Evolutionary conservation across 2,113 vertebrate species (phyloP).

Genomic region (Cygnus atratus): DNA sequence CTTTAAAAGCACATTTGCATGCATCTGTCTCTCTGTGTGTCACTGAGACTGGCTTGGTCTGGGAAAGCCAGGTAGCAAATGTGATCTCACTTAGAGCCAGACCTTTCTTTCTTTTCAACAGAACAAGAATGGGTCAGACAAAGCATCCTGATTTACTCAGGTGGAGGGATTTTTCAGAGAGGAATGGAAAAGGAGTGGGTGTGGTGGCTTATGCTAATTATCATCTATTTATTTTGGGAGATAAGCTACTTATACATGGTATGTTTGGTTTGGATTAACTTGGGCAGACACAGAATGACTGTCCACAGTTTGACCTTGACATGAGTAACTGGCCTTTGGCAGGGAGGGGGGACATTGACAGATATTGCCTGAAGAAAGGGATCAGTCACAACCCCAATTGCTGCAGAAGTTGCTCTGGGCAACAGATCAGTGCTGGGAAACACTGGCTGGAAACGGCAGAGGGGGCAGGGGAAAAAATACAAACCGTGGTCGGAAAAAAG

Average conservation of each 20-base stretch:
- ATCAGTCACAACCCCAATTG: slow-evolving; percentile 23
- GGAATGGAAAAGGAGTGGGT: slow-evolving; percentile 24
- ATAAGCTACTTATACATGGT: slow-evolving; percentile 60
- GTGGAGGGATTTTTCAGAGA: slow-evolving; percentile 28
- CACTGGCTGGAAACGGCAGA: neutral
- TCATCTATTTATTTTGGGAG: slow-evolving; percentile 65
- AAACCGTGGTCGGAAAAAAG: accelerated
- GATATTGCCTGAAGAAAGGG: slow-evolving; percentile 43
- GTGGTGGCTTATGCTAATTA: slow-evolving; percentile 53
- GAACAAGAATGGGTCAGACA: neutral
- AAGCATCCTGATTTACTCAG: slow-evolving; percentile 55
- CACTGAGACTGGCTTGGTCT: neutral
- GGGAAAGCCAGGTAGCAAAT: slow-evolving; percentile 3
- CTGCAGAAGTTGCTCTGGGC: slow-evolving; percentile 33
- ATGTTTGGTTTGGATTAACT: slow-evolving; percentile 70
- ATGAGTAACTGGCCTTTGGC: slow-evolving; percentile 57
- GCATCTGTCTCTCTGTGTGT: neutral
- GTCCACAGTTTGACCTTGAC: slow-evolving; percentile 69
- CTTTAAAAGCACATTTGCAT: accelerated
- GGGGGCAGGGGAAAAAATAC: neutral
- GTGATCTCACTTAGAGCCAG: neutral
- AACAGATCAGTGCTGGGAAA: neutral
- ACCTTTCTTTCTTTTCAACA: neutral
- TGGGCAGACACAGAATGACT: slow-evolving; percentile 55
- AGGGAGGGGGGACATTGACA: slow-evolving; percentile 12